A percentile compares a stretch with the other conserved stretches of the same genome.
phyloP scores from a whole-genome alignment of 2,888 invertebrate genomes.

The Dendrolimus houi region DNA sequence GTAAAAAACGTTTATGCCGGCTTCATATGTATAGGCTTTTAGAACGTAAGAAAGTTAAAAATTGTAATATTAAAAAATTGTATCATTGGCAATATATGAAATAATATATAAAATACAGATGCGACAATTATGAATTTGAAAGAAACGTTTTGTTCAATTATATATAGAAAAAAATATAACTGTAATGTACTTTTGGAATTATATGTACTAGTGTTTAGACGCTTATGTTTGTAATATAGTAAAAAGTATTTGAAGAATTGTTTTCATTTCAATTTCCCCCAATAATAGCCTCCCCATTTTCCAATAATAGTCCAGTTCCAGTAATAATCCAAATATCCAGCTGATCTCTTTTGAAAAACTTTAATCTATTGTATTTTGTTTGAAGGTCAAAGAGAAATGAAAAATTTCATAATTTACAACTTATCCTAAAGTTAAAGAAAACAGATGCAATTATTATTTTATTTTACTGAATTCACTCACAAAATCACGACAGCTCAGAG shows the following conservation, averaged over 20 bases:
- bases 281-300: no score
- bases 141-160: neutral
- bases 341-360: no score
- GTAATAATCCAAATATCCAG: no score
- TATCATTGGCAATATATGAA: neutral
- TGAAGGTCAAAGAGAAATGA: no score
- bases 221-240: slow-evolving; percentile 44
- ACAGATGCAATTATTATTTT: no score
- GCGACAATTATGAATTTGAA: neutral
- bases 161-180: slow-evolving; percentile 11
- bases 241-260: slow-evolving; percentile 35
- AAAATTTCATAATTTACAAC: no score
- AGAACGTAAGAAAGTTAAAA: neutral
- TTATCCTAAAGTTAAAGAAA: no score
- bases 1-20: neutral
- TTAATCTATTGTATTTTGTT: no score
- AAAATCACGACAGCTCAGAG: no score
- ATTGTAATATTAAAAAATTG: neutral
- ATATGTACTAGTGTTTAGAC: slow-evolving; percentile 35
- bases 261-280: no score
- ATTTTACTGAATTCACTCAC: no score
- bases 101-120: neutral
- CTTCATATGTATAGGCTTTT: neutral
- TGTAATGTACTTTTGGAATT: slow-evolving; percentile 58
- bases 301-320: no score